Evolutionary conservation across 2,113 vertebrate genomes (phyloP).

Genomic region (Nothoprocta pentlandii): DNA sequence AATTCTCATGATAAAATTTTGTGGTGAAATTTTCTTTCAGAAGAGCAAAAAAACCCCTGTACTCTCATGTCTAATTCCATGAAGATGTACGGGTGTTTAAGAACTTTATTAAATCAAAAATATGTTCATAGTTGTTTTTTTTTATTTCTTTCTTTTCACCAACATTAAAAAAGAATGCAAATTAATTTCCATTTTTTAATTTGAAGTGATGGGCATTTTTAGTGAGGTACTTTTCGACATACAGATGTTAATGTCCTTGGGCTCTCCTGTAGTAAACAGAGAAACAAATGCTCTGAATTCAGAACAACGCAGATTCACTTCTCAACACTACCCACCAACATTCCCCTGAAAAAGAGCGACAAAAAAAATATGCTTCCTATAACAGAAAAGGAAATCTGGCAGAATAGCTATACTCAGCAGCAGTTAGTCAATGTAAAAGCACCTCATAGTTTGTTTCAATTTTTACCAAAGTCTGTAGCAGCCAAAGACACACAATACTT

Average conservation of each 20-base stretch:
- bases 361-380: not conserved
- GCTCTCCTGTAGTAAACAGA: not conserved
- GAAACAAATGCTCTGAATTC: not conserved
- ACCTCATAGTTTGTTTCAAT: not conserved
- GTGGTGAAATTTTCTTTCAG: not conserved
- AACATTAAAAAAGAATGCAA: not conserved
- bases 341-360: no score
- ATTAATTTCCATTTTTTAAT: not conserved
- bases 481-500: not conserved
- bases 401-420: not conserved
- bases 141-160: not conserved
- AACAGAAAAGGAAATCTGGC: not conserved
- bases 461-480: not conserved
- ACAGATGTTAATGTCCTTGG: not conserved
- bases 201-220: not conserved
- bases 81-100: not conserved
- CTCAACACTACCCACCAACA: no score
- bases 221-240: not conserved
- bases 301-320: not conserved
- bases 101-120: not conserved
- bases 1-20: not conserved
- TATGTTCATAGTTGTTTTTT: not conserved
- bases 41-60: not conserved
- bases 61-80: not conserved
- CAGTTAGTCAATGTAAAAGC: not conserved